Conservation (phyloP, 2,113 vertebrate species). For the Sciurus niger region DNA sequence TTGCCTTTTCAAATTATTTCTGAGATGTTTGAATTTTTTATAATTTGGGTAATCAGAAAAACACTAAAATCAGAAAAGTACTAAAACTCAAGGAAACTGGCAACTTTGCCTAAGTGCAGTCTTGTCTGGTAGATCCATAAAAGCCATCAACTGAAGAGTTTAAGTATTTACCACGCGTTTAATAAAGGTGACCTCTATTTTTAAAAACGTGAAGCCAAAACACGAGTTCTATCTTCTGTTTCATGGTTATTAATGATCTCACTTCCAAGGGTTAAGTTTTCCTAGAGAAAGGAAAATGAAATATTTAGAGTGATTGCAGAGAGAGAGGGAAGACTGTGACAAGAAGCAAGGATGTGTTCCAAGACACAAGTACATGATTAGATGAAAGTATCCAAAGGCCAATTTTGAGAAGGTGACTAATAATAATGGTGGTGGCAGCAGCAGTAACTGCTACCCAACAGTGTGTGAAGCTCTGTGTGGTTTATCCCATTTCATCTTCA, state of each 20-base stretch:
- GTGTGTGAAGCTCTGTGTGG: accelerated
- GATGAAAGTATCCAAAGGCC: neutral
- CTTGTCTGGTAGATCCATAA: neutral
- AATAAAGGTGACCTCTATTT: neutral
- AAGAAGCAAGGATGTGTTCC: neutral
- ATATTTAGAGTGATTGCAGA: neutral
- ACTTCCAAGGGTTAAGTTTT: neutral
- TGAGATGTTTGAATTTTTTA: neutral
- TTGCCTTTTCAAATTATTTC: neutral
- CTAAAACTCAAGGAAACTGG: neutral
- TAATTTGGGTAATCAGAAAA: conserved; percentile 15
- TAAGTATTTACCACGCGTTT: neutral
- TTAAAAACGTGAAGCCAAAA: neutral
- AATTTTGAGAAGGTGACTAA: neutral
- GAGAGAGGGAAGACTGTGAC: neutral
- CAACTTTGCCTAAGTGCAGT: neutral
- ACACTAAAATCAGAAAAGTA: neutral
- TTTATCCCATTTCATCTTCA: neutral
- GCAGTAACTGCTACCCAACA: neutral
- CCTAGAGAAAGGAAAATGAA: neutral
- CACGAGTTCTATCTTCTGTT: neutral
- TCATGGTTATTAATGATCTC: neutral
- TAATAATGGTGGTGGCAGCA: accelerated
- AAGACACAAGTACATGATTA: accelerated
- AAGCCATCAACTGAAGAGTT: neutral